A percentile compares a stretch with the other conserved stretches of the same genome.
These are phyloP conservation scores for Zeus faber DNA, from an alignment of 2,113 vertebrate species.

Conservation along the genomic window DNA sequence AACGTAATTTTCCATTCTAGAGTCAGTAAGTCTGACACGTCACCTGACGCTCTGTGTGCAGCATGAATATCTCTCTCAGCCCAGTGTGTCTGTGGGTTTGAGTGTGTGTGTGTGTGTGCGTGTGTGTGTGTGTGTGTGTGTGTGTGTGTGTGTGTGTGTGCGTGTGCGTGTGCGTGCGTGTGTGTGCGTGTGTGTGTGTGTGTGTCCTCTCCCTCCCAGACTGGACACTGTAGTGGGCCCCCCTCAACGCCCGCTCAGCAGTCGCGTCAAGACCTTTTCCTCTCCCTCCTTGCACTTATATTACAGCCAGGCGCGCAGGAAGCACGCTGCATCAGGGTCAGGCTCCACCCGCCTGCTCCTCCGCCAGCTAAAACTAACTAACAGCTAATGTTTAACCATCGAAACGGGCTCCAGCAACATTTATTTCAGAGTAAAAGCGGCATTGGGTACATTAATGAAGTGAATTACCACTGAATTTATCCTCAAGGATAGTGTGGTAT, in stretches of 20 bases:
- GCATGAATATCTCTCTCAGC: too few species aligned
- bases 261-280: conserved; percentile 72
- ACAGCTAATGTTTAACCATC: too few species aligned
- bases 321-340: conserved; percentile 65
- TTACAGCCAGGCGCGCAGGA: conserved; percentile 74
- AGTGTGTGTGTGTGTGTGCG: too few species aligned
- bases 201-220: conserved; percentile 57
- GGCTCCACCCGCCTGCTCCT: conserved; percentile 30
- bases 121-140: not conserved
- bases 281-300: conserved; percentile 75
- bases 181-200: conserved; percentile 26
- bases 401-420: too few species aligned
- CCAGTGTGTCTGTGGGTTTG: not conserved
- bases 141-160: not conserved
- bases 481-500: too few species aligned
- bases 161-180: conserved; percentile 12
- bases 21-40: too few species aligned
- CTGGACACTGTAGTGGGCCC: conserved; percentile 78
- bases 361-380: too few species aligned
- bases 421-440: too few species aligned
- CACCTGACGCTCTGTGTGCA: too few species aligned
- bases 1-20: too few species aligned
- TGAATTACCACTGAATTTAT: too few species aligned
- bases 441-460: too few species aligned
- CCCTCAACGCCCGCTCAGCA: conserved; percentile 61